Percentiles rank a stretch among this genome's conserved stretches.
Conservation (phyloP, 2,113 vertebrate species). For the Microtus oregoni region DNA sequence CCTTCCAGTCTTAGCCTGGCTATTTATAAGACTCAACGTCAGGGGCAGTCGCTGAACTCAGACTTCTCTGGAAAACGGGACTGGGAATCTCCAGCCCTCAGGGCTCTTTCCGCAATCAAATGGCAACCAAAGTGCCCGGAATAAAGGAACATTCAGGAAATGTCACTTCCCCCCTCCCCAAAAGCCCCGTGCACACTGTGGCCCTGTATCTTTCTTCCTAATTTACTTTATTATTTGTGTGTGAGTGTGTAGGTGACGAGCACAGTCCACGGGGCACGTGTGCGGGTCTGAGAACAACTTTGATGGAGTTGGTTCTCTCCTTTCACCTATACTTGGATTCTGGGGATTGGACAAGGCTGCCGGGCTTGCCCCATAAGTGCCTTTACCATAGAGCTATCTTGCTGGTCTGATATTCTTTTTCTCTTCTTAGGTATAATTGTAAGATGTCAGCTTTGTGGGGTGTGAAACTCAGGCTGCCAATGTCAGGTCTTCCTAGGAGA, state of each 20-base stretch:
- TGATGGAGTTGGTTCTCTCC: not conserved
- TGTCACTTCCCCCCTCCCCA: too few species aligned
- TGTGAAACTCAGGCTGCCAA: not conserved
- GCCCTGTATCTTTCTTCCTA: not conserved
- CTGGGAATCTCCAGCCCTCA: not conserved
- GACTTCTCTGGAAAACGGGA: slow-evolving; percentile 6
- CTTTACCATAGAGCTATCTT: not conserved
- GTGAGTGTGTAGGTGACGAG: not conserved
- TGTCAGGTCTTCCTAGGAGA: not conserved
- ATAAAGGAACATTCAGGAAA: not conserved
- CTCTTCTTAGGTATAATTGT: not conserved
- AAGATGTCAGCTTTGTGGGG: not conserved
- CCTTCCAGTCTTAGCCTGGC: not conserved
- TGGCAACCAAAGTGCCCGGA: not conserved
- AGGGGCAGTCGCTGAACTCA: not conserved
- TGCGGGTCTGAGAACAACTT: not conserved
- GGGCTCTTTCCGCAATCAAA: not conserved
- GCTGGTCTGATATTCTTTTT: not conserved
- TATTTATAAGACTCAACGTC: not conserved
- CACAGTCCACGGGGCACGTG: fast-evolving
- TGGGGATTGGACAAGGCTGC: not conserved
- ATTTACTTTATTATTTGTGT: not conserved
- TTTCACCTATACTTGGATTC: not conserved
- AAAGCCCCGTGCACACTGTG: not conserved
- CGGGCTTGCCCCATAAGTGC: not conserved